phyloP scores from a whole-genome alignment of 2,797 vertebrate species.

The Hemibagrus guttatus region DNA sequence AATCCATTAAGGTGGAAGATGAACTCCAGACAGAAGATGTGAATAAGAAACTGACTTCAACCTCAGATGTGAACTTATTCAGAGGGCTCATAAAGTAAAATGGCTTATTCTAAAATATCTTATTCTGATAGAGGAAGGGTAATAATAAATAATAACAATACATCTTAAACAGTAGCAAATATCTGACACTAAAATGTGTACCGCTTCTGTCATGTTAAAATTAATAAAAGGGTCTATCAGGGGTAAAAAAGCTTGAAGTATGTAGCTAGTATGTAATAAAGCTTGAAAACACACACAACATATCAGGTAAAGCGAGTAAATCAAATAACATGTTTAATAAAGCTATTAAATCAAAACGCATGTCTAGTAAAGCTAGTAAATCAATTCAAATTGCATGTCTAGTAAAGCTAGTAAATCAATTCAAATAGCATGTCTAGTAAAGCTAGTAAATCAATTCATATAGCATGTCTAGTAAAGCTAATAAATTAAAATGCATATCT shows the following conservation, averaged over 20 bases:
- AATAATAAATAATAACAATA: neutral
- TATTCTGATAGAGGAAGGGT: neutral
- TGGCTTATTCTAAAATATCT: neutral
- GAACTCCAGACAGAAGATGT: neutral
- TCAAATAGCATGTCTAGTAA: neutral
- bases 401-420: neutral
- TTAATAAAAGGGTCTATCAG: too few species aligned
- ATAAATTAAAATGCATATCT: too few species aligned
- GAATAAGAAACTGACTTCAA: neutral
- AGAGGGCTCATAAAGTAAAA: neutral
- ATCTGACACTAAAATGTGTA: too few species aligned
- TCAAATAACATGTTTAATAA: neutral
- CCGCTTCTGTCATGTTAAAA: too few species aligned
- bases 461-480: neutral
- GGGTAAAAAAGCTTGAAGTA: too few species aligned
- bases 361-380: too few species aligned
- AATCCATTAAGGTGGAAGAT: neutral
- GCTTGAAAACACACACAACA: too few species aligned
- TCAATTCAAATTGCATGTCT: neutral
- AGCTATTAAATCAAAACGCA: neutral
- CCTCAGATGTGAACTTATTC: neutral
- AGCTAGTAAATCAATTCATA: neutral
- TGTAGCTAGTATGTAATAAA: too few species aligned
- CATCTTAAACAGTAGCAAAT: neutral
- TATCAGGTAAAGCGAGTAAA: too few species aligned